Base-by-base conservation (phyloP, 2,888 invertebrate genomes). In the Aleiodes alternator region DNA sequence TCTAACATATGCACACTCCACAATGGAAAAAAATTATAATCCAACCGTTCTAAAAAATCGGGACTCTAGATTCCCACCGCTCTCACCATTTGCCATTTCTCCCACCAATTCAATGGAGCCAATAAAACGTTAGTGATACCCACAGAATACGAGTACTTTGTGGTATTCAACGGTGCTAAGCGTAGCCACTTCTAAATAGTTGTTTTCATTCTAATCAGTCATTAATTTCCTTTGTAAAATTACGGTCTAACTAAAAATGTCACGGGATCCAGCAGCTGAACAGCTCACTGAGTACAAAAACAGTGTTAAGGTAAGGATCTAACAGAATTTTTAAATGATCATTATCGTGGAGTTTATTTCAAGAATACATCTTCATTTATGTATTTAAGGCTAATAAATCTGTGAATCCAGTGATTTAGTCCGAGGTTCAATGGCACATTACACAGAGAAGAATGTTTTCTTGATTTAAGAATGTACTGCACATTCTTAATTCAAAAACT, bases 271-370 rank as follows among this genome's bases (percentile, higher is more conserved):
- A 68, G 92, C 94, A 31, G 83, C 92, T 55, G 92, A 94, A 81
- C 94, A 94, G 88, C 90, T 94, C 72, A 90, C 91, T 80, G 90
- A 92, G 79, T 94, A 90, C 88, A 93, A 92, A 87, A 93, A 92
- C 83, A 85, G 86, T 64, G 84, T 92, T 59, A 92, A 92, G 92
- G 94, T 94, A 90, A 88, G 90, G 5, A 48, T 71, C 56, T 38
- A 11, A 43, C 1, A 43, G 9, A 3, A 43, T 23, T 43, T 43
- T 3, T 43, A 8, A 5, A 43, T 43, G 3, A 43, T 57, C 6
- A 59, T 48, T 14, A 64, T 61, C 50, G 9, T 3, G 50, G 50
- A 48, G 51, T n/a, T 68, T 51, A 51, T 12, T 48, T 48, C 4
- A 0, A 0, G 43, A 43, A 43, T 64, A 43, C 43, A 64, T 64